Base-by-base conservation (phyloP, 2,113 vertebrate species). In the Fukomys damarensis region DNA sequence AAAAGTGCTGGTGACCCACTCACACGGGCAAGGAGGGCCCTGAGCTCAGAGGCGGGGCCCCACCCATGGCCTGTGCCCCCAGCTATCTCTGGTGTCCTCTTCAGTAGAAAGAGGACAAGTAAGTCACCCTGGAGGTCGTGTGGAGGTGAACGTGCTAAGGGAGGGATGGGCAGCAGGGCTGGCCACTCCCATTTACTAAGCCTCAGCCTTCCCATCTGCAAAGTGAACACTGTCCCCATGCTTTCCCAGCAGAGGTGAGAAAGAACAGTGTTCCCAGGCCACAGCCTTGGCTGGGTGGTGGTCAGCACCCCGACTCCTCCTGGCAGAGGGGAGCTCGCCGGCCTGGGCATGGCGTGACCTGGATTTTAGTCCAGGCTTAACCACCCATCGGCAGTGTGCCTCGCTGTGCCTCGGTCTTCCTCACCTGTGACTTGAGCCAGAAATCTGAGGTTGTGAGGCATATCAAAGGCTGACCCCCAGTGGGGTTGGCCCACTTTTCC, bases 321-420 rank as follows among this genome's bases (percentile, higher is more conserved):
- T 46, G 35, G 82, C 41, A 72, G 56, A 87, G 81, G 74, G 59
- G 41, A 41, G 24, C 8, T 22, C 52, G 5, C 28, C 3, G 46
- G 35, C 41, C 63, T 30, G 68, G 28, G 17, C 49, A 24, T 86
- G 38, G 58, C 8, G 7, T n/a, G 59, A 19, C 87, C 38, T 41
- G 61, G 68, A 84, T 80, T 52, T 65, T 38, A 28, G 41, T 86
- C 54, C 35, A 24, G 52, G 46, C n/a, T 52, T 35, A 35, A 20
- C 65, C 17, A 35, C 52, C 10, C 14, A 4, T 59, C 4, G 1
- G 7, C 14, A 6, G 8, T 49, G 2, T 86, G 84, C 46, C 35
- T 65, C 76, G 61, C 35, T 2, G 1, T 92, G 22, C 82, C 93
- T 96, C 65, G 38, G 70, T 96, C 59, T 89, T 86, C 86, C 85